Evolutionary conservation across 2,888 invertebrate species (phyloP), one percentile per base, ranked within the genome.

Genomic region (Callosobruchus maculatus): DNA sequence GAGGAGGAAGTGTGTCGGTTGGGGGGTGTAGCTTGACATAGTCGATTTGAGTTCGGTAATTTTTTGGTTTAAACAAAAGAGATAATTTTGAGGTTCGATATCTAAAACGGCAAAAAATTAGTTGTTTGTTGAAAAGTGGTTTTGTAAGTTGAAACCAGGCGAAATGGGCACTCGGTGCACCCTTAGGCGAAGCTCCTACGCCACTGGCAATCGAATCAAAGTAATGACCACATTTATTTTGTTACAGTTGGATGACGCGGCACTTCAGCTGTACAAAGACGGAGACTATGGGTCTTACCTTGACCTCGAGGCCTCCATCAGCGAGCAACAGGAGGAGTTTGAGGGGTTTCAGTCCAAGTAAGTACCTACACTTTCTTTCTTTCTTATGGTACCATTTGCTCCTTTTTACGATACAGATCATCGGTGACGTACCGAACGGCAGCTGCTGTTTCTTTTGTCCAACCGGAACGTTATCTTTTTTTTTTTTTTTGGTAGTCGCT

Each of bases 281-380:
- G 97, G 97, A 76, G 99, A 99, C 88, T 97, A 96, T 88, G 97
- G 98, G 72, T 94, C 97, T 74, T 99, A 99, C 88, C 90, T 99
- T 88, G 99, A 99, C 89, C 91, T 98, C 88, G 99, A 99, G 87
- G 95, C 97, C 73, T 96, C 98, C 76, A 92, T 99, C 83, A 95
- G 94, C 82, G 99, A 99, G 87, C 99, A 99, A 87, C 94, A 95
- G 80, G 99, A 99, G 85, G 99, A 99, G 86, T 93, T 99, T 84
- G 98, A 99, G 87, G 97, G 97, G 79, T 94, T 99, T 84, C 94
- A 95, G 86, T 93, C 95, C 85, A 97, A 94, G 97, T 98, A 88
- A 93, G 93, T 89, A 77, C n/a, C n/a, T n/a, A n/a, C 49, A 49
- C 49, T 49, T 49, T 49, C 49, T 49, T 49, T n/a, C n/a, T n/a